Evolutionary conservation across 2,797 vertebrate species (phyloP).

Genomic region (Astyanax mexicanus): DNA sequence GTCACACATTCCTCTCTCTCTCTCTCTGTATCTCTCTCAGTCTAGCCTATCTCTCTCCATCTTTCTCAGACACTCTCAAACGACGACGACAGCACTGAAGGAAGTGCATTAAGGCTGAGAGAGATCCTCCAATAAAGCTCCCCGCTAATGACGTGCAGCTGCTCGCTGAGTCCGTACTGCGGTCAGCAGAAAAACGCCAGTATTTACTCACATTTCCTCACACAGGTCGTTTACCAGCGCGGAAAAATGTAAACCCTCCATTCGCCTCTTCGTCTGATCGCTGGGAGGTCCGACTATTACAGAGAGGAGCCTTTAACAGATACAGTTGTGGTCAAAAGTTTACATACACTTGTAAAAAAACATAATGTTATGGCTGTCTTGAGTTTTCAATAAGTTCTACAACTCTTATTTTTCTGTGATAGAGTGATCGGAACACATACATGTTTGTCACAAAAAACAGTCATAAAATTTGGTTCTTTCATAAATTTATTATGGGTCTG

Average conservation of each 20-base stretch:
- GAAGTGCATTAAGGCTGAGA: constrained; percentile 10
- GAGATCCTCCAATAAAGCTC: constrained; percentile 18
- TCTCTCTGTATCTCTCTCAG: constrained; percentile 8
- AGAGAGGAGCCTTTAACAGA: no score
- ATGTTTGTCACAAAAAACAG: no score
- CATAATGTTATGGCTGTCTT: no score
- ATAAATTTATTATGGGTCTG: no score
- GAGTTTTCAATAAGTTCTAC: no score
- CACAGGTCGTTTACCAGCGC: constrained; percentile 28
- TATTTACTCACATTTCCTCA: constrained; percentile 42
- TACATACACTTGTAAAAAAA: no score
- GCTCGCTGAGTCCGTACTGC: constrained; percentile 15
- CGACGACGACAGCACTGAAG: constrained; percentile 23
- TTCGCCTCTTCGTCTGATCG: no score
- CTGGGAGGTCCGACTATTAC: constrained; percentile 5
- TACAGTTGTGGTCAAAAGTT: no score
- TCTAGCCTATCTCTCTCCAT: not conserved
- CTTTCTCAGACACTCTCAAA: constrained; percentile 3
- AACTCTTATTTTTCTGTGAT: no score
- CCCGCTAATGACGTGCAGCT: constrained; percentile 34
- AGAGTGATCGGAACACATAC: no score
- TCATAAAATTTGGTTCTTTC: no score
- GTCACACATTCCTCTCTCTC: not conserved
- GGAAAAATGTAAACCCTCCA: constrained; percentile 36
- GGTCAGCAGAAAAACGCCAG: constrained; percentile 38